Evolutionary conservation across 2,113 vertebrate species (phyloP).

Genomic region (Onychostruthus taczanowskii): DNA sequence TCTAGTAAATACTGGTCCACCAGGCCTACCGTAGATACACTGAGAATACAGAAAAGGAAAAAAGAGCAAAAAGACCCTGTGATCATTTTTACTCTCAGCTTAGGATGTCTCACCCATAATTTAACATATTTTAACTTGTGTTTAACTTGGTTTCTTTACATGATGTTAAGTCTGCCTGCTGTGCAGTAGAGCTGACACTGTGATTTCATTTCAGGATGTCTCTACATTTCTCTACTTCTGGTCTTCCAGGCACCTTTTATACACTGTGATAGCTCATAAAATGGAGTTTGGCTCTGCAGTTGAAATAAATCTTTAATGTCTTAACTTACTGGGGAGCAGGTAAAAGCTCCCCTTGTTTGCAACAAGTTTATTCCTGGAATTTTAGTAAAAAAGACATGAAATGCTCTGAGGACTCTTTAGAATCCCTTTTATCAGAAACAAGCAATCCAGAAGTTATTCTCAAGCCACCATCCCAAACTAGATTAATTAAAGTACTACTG

Average conservation of each 20-base stretch:
- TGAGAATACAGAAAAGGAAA: constrained; percentile 44
- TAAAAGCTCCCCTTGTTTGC: neutral
- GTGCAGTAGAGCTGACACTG: neutral
- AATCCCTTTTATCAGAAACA: neutral
- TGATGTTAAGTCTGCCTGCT: neutral
- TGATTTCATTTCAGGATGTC: neutral
- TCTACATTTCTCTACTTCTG: neutral
- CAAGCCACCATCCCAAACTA: neutral
- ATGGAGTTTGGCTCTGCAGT: neutral
- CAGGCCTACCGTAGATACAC: constrained; percentile 96
- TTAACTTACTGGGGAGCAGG: neutral
- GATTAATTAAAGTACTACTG: neutral
- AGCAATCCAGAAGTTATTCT: neutral
- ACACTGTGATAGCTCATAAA: neutral
- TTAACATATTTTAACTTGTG: neutral
- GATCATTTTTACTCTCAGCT: neutral
- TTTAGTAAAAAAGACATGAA: neutral
- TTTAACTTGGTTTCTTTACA: neutral
- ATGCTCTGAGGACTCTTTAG: neutral
- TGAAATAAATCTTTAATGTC: neutral
- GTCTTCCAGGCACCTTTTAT: neutral
- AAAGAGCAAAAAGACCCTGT: neutral
- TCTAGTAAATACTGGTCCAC: constrained; percentile 88
- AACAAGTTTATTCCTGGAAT: neutral
- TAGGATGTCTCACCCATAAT: neutral